Conservation (phyloP, 1,140 invertebrate genomes). For the Antheraea mylitta region DNA sequence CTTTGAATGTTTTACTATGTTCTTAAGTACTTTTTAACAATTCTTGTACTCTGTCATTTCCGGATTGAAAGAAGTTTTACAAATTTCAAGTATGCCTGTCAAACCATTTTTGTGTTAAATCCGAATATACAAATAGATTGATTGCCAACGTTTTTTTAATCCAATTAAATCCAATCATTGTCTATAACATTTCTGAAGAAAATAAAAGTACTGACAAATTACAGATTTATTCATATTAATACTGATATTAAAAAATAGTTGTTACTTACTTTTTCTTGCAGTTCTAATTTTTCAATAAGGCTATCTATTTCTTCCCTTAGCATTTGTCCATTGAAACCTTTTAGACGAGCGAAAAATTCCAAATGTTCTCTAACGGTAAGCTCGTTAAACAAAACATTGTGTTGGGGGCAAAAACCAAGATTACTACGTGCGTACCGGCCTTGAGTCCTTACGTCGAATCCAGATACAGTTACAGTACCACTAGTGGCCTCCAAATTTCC, state of each 20-base stretch:
- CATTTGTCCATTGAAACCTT: conserved; percentile 81
- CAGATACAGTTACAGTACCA: conserved; percentile 86
- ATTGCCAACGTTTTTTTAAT: too few species aligned
- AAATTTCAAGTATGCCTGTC: too few species aligned
- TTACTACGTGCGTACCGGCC: conserved; percentile 81
- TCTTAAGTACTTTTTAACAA: too few species aligned
- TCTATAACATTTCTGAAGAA: too few species aligned
- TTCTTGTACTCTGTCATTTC: too few species aligned
- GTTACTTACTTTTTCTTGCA: conserved; percentile 56
- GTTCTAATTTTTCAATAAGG: conserved; percentile 58
- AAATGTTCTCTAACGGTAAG: conserved; percentile 95
- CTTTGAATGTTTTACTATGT: too few species aligned
- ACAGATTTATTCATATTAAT: too few species aligned
- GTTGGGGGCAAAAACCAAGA: conserved; percentile 95
- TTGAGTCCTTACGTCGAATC: conserved; percentile 82
- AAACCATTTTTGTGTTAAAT: too few species aligned
- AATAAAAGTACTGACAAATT: too few species aligned
- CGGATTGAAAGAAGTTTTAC: too few species aligned
- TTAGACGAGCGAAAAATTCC: conserved; percentile 89
- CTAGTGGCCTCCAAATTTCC: conserved; percentile 78
- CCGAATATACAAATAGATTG: too few species aligned
- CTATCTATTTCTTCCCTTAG: conserved; percentile 76
- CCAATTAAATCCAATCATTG: too few species aligned
- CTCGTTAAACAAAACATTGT: conserved; percentile 95
- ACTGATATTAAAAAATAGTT: conserved; percentile 15